phyloP scores from a whole-genome alignment of 2,888 invertebrate species.

The Schizotus pectinicornis region DNA sequence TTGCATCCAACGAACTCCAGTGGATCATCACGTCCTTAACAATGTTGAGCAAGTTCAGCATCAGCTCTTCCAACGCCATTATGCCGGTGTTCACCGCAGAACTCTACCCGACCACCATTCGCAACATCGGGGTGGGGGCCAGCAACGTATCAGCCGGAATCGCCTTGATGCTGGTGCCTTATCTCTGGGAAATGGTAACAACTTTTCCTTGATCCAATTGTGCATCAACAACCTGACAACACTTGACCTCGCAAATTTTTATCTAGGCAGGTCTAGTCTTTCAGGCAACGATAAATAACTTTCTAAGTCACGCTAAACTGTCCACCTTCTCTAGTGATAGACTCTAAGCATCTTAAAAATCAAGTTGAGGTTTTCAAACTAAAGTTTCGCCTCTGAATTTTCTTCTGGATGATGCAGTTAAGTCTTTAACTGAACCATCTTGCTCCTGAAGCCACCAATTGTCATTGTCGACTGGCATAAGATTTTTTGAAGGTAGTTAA shows the following conservation, averaged over 20 bases:
- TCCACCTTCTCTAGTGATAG: too few relatives aligned
- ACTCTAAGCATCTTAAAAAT: too few relatives aligned
- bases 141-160: constrained; percentile 79
- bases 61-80: constrained; percentile 79
- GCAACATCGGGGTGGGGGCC: constrained; percentile 78
- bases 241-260: background rate
- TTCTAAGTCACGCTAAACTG: too few relatives aligned
- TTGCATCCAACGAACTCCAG: constrained; percentile 62
- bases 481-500: background rate
- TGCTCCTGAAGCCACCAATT: too few relatives aligned
- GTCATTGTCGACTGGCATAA: too few relatives aligned
- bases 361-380: too few relatives aligned
- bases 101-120: constrained; percentile 78
- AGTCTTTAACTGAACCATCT: too few relatives aligned
- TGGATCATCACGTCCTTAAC: constrained; percentile 77
- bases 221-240: background rate
- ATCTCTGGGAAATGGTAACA: constrained; percentile 75
- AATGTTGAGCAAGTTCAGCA: constrained; percentile 81
- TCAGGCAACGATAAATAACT: too few relatives aligned
- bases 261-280: too few relatives aligned
- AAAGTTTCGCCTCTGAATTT: too few relatives aligned
- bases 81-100: constrained; percentile 81
- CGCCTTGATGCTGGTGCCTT: constrained; percentile 78
- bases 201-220: background rate
- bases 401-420: too few relatives aligned